Percentiles rank a stretch among this genome's conserved stretches.
phyloP scores from a whole-genome alignment of 2,797 vertebrate genomes.

The Pseudocheirus occidentalis region DNA sequence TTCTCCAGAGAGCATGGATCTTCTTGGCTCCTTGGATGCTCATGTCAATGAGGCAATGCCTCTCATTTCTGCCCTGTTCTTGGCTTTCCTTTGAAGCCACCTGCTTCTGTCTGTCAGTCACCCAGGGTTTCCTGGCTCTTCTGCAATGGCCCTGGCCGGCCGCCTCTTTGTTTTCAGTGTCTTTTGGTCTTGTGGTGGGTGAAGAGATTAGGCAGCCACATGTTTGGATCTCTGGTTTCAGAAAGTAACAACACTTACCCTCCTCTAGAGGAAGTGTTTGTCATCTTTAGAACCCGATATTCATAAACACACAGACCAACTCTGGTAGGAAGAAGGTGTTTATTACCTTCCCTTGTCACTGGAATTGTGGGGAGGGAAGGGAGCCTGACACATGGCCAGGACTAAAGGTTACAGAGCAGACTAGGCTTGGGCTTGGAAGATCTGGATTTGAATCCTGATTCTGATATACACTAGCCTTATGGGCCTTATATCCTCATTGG shows the following conservation, averaged over 20 bases:
- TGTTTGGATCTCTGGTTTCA: constrained; percentile 27
- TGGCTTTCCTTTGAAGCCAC: constrained; percentile 19
- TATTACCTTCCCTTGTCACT: neutral
- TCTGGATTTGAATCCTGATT: neutral
- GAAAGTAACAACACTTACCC: neutral
- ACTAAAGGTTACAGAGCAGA: neutral
- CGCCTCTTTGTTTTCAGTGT: neutral
- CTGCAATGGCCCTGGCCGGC: neutral
- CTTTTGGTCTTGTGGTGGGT: neutral
- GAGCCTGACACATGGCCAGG: neutral
- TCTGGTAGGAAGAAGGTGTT: neutral
- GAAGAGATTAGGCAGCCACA: constrained; percentile 10
- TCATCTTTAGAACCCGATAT: neutral
- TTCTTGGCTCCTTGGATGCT: neutral
- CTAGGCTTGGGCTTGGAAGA: neutral
- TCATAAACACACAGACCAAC: neutral
- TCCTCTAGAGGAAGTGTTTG: constrained; percentile 24
- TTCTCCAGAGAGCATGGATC: neutral
- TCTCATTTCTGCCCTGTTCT: neutral
- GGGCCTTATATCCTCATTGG: neutral
- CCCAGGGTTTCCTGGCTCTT: neutral
- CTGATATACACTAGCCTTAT: neutral
- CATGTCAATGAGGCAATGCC: neutral
- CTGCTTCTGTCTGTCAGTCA: constrained; percentile 30
- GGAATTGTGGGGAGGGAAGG: constrained; percentile 14